phyloP scores from a whole-genome alignment of 1,140 invertebrate genomes.

The Papilio helenus region DNA sequence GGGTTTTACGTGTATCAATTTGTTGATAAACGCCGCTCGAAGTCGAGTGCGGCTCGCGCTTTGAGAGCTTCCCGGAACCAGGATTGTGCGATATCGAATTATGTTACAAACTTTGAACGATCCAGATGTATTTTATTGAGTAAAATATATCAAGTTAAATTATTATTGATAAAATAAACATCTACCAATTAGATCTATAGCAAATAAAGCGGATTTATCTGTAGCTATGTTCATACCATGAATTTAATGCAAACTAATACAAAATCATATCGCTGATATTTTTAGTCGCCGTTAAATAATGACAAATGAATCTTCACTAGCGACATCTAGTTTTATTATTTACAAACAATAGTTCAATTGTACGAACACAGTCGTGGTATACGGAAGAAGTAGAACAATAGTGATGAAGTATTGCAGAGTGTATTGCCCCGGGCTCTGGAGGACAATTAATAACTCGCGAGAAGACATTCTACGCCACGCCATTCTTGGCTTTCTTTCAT shows the following conservation, averaged over 20 bases:
- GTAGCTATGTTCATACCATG: too few relatives aligned
- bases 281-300: background rate
- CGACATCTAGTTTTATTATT: background rate
- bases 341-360: conserved; percentile 5
- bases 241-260: too few relatives aligned
- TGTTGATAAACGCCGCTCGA: background rate
- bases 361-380: background rate
- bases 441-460: conserved; percentile 30
- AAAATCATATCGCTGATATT: background rate
- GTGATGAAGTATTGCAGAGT: background rate
- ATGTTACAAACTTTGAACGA: background rate
- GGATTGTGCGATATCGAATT: background rate
- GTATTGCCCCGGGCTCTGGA: background rate
- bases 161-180: too few relatives aligned
- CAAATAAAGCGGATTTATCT: too few relatives aligned
- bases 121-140: background rate
- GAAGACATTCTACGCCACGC: background rate
- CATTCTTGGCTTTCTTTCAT: conserved; percentile 20
- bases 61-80: background rate
- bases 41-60: background rate
- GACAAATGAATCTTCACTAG: background rate
- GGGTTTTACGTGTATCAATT: background rate
- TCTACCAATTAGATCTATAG: too few relatives aligned
- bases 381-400: background rate
- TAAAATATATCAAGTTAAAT: too few relatives aligned